Percentiles rank a stretch among this genome's conserved stretches.
Conservation (phyloP, 92 coral and sea anemone genomes). For the Ricordea florida region DNA sequence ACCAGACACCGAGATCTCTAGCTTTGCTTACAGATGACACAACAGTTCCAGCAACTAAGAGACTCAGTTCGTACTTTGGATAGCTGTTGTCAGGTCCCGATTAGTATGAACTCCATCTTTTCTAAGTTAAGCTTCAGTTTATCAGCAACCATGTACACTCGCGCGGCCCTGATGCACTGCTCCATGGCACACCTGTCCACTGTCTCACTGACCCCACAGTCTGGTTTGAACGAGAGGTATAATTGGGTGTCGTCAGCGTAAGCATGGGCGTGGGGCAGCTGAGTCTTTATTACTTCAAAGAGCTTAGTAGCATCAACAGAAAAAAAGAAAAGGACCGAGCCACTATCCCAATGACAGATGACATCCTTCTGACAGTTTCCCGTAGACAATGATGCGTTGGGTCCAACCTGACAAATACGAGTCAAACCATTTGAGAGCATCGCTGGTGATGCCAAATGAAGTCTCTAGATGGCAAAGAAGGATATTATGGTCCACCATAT, state of each 20-base stretch:
- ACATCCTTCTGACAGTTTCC: neutral
- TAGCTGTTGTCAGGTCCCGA: too few species aligned
- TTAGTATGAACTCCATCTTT: too few species aligned
- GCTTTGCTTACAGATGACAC: too few species aligned
- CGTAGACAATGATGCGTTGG: neutral
- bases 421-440: neutral
- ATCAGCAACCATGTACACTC: neutral
- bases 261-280: neutral
- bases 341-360: neutral
- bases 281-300: neutral
- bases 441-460: neutral
- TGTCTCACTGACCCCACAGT: neutral
- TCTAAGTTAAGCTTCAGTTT: too few species aligned
- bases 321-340: neutral
- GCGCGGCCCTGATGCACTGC: neutral
- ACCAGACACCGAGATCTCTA: neutral
- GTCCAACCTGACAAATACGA: neutral
- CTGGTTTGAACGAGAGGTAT: neutral
- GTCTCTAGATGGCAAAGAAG: neutral
- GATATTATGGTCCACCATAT: too few species aligned
- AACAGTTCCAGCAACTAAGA: too few species aligned
- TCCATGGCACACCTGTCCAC: neutral
- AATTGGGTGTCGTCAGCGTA: neutral
- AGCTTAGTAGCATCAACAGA: too few species aligned
- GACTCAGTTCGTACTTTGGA: too few species aligned